Evolutionary conservation across 1,140 invertebrate genomes (phyloP).

Genomic region (Drosophila sulfurigaster): DNA sequence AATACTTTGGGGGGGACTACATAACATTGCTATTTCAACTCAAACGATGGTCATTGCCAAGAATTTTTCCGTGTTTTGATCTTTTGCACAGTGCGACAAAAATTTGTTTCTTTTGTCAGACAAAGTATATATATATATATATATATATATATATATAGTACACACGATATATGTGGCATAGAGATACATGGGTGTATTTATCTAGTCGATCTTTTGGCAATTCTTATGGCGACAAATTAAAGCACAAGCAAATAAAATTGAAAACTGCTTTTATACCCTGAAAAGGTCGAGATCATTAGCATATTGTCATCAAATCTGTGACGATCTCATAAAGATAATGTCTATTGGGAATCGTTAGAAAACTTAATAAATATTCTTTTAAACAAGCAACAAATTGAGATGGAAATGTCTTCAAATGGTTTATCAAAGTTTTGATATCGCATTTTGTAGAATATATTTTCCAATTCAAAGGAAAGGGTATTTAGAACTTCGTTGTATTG

Average conservation of each 20-base stretch:
- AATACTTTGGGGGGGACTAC: conserved; percentile 46
- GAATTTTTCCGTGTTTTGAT: conserved; percentile 83
- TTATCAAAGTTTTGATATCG: no score
- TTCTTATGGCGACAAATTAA: conserved; percentile 81
- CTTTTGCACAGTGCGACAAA: conserved; percentile 64
- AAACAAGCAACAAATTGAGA: no score
- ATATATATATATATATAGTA: conserved; percentile 11
- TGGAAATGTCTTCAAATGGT: no score
- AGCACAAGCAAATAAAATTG: conserved; percentile 48
- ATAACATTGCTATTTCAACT: conserved; percentile 74
- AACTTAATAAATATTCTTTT: no score
- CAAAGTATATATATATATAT: conserved; percentile 17
- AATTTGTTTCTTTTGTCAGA: conserved; percentile 63
- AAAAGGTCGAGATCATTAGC: conserved; percentile 1
- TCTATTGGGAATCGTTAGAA: neutral
- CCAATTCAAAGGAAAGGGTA: neutral
- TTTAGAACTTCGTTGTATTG: neutral
- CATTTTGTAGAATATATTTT: no score
- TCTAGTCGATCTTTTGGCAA: conserved; percentile 62
- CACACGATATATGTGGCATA: conserved; percentile 9
- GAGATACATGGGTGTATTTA: conserved; percentile 5
- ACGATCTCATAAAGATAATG: conserved; percentile 9
- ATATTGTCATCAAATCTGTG: conserved; percentile 12
- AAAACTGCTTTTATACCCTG: conserved; percentile 28
- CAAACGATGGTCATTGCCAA: conserved; percentile 80